Evolutionary conservation across 23 tunicate genomes (phyloP).

Genomic region (Styela clava): DNA sequence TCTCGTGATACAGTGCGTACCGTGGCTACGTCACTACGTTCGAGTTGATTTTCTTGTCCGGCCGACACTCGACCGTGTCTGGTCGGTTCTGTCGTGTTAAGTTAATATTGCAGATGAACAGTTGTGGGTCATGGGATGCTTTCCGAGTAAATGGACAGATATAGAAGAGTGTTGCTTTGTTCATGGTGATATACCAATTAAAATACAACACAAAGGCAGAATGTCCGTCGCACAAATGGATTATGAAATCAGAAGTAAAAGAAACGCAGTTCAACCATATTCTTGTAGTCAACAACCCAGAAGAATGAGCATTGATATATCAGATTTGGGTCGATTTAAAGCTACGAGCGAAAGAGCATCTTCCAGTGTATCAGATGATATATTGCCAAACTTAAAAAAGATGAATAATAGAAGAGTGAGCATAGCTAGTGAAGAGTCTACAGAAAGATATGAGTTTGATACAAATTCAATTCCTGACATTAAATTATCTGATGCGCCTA

Average conservation of each 20-base stretch:
- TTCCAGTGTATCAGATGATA: not conserved
- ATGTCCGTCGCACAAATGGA: not conserved
- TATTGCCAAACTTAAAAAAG: not conserved
- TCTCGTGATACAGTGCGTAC: too few species aligned
- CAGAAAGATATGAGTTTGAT: not conserved
- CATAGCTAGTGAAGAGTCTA: not conserved
- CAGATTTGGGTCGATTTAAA: not conserved
- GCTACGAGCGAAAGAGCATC: not conserved
- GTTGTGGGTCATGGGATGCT: not conserved
- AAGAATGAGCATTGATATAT: not conserved
- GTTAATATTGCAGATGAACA: too few species aligned
- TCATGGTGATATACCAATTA: constrained; percentile 5
- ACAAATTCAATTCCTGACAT: not conserved
- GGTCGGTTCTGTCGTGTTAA: too few species aligned
- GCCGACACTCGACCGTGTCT: too few species aligned
- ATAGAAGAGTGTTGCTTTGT: not conserved
- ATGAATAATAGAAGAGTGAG: not conserved
- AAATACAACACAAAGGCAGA: not conserved
- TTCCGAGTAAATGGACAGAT: not conserved
- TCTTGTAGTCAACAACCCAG: not conserved
- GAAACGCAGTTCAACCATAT: not conserved
- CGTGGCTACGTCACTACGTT: too few species aligned
- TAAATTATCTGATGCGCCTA: not conserved
- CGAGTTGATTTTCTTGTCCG: too few species aligned
- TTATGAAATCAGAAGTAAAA: not conserved